phyloP scores from a whole-genome alignment of 2,113 vertebrate species.

The Gambusia holbrooki region DNA sequence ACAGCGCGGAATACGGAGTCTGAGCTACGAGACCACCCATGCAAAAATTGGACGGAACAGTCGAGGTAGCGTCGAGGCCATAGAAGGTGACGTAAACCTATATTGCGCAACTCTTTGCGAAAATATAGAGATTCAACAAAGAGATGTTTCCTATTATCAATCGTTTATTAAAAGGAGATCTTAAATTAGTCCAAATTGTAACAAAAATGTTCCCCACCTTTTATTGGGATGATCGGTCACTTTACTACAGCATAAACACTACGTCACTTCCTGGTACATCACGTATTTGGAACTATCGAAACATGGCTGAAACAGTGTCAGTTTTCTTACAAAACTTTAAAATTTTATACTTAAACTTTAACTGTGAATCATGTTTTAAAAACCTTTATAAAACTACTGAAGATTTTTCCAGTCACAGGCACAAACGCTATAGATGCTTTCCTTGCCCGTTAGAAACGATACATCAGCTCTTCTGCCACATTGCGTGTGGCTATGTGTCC shows the following conservation, averaged over 20 bases:
- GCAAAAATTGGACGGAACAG: slow-evolving; percentile 56
- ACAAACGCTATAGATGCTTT: no score
- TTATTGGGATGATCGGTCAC: slow-evolving; percentile 73
- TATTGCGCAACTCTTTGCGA: neutral
- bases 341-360: no score
- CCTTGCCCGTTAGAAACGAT: no score
- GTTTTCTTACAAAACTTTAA: neutral
- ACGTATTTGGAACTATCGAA: slow-evolving; percentile 2
- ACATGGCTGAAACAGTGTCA: no score
- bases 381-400: neutral
- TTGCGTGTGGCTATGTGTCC: neutral
- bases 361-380: neutral
- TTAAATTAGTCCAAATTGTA: neutral
- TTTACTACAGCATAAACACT: slow-evolving; percentile 11
- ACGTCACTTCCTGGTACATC: slow-evolving; percentile 58
- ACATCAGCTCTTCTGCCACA: neutral
- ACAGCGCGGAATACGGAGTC: slow-evolving; percentile 25
- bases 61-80: slow-evolving; percentile 30
- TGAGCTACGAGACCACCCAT: slow-evolving; percentile 54
- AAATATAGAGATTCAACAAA: neutral
- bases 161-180: neutral
- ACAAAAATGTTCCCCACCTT: slow-evolving; percentile 17
- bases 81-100: rapidly evolving
- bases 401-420: no score
- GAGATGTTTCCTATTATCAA: neutral